Conservation (phyloP, 2,113 vertebrate genomes). For the Rousettus leschenaultii region DNA sequence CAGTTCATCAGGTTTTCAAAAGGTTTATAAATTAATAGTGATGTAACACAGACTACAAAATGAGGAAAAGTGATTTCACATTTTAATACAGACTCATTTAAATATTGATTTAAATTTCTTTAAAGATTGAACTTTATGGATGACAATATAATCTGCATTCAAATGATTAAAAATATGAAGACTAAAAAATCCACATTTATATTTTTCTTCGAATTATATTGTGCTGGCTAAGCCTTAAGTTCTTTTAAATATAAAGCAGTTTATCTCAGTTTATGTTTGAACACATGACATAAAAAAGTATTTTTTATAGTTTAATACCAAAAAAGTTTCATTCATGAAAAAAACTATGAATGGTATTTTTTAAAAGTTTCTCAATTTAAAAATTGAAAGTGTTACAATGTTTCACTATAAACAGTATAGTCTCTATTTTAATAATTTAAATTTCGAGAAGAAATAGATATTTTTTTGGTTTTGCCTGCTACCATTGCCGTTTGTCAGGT, state of each 20-base stretch:
- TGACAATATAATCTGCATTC: background rate
- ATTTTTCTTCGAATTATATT: background rate
- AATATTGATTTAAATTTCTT: background rate
- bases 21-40: background rate
- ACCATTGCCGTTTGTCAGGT: background rate
- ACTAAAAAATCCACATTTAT: background rate
- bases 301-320: background rate
- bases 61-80: background rate
- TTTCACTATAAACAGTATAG: background rate
- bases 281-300: background rate
- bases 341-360: background rate
- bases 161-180: slow-evolving; percentile 16
- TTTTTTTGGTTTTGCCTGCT: background rate
- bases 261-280: background rate
- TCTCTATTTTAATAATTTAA: background rate
- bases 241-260: background rate
- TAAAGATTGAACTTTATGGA: background rate
- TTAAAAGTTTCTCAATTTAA: background rate
- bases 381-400: background rate
- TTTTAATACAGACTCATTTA: background rate
- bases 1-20: background rate
- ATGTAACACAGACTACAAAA: background rate
- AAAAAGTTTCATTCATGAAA: background rate
- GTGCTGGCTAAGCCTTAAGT: background rate
- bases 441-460: background rate